These are phyloP conservation scores for Poecilia velifera DNA, from an alignment of 2,797 vertebrate species.

Conservation along the genomic window DNA sequence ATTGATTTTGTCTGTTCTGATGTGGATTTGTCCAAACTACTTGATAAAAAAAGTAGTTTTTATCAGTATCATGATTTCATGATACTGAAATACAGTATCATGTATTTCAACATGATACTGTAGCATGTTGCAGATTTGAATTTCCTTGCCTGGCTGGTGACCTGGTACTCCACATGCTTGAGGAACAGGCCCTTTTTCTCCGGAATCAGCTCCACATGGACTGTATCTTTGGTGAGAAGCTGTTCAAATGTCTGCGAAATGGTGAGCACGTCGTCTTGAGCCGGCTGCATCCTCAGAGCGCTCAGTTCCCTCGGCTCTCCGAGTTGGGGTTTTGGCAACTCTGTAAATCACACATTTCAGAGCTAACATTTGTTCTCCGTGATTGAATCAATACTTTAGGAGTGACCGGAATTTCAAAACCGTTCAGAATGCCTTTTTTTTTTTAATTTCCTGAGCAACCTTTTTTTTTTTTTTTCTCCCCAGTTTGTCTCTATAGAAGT, in stretches of 20 bases:
- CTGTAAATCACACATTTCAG: conserved; percentile 70
- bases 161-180: conserved; percentile 97
- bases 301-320: conserved; percentile 78
- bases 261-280: conserved; percentile 85
- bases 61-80: too few relatives aligned
- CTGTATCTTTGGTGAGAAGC: conserved; percentile 86
- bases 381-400: conserved; percentile 29
- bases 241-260: conserved; percentile 87
- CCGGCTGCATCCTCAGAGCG: conserved; percentile 85
- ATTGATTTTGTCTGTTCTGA: conserved; percentile 4
- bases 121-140: background rate
- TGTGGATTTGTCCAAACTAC: conserved; percentile 3
- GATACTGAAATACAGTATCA: too few relatives aligned
- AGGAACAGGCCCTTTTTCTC: conserved; percentile 99
- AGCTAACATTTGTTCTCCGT: conserved; percentile 49
- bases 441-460: background rate
- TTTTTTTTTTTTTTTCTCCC: conserved; percentile 11
- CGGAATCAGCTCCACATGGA: conserved; percentile 93
- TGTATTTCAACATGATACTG: background rate
- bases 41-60: conserved; percentile 10
- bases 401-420: conserved; percentile 25
- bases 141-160: conserved; percentile 90
- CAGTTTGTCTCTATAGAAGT: conserved; percentile 16
- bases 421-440: conserved; percentile 42
- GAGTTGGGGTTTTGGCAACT: conserved; percentile 83